Evolutionary conservation across 2,888 invertebrate species (phyloP), one percentile per base, ranked within the genome.

Genomic region (Apodemia hepburni): DNA sequence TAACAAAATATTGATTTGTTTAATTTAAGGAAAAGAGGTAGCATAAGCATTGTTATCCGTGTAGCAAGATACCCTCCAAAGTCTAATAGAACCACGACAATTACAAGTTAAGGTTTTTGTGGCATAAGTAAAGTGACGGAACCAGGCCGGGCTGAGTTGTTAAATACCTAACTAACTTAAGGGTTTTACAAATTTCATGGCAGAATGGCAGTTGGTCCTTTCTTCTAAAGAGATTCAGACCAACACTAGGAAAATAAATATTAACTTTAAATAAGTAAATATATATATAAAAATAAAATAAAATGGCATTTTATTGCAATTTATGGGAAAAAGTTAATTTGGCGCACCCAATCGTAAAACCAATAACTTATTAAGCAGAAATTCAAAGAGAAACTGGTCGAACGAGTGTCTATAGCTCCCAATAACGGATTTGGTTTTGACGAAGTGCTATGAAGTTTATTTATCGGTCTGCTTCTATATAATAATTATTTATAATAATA

Each of bases 361-460:
- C 27, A 54, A 54, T 54, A 22, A 54, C 54, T 54, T 54, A 54
- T 54, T 54, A 54, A 27, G 27, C 54, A 54, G 54, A 54, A 54
- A 54, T 22, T 15, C 54, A 27, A 54, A 54, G 54, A 15, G 54
- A 54, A 54, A 54, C 54, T 54, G 54, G 54, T 54, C 54, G 22
- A 22, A 54, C 54, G 18, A 7, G 54, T 54, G 27, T 51, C 22
- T 18, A 22, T 54, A 54, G 54, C 12, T 12, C 4, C 54, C 22
- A 54, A 54, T 54, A 54, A 54, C 54, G 54, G 54, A 54, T 54
- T 54, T 22, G 11, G 27, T 54, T 42, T 27, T 54, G 54, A 54
- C 54, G 54, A 54, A 27, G 54, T 54, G 54, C 54, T 54, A 22
- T 7, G 54, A 27, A 54, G 54, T 54, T 54, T 54, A 54, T 54